These are phyloP conservation scores for Diaperis boleti DNA, from an alignment of 2,888 invertebrate species.

Conservation along the genomic window DNA sequence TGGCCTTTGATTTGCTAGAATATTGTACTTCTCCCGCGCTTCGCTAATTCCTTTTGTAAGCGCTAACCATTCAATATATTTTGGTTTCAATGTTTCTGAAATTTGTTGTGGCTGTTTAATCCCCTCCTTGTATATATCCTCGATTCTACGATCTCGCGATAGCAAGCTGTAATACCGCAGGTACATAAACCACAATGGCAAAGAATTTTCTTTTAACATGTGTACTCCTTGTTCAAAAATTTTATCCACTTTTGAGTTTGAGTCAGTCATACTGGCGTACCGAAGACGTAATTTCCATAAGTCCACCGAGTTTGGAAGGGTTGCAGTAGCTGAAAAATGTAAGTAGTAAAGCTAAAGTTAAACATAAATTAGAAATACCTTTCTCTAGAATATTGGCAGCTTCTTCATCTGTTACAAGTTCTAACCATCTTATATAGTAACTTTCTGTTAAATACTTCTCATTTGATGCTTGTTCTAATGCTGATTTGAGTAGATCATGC, in stretches of 20 bases:
- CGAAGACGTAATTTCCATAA: constrained; percentile 69
- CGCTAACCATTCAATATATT: constrained; percentile 71
- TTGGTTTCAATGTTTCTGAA: constrained; percentile 71
- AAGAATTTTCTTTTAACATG: constrained; percentile 62
- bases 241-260: constrained; percentile 59
- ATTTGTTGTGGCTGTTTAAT: constrained; percentile 68
- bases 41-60: constrained; percentile 67
- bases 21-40: constrained; percentile 74
- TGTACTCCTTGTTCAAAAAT: constrained; percentile 60
- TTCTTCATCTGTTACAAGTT: constrained; percentile 52
- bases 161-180: constrained; percentile 60
- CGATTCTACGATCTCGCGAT: constrained; percentile 61
- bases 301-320: constrained; percentile 65
- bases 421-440: constrained; percentile 59
- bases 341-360: neutral
- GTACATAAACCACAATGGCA: constrained; percentile 67
- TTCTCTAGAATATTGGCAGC: constrained; percentile 51
- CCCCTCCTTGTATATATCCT: constrained; percentile 65
- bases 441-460: constrained; percentile 55
- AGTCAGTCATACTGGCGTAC: constrained; percentile 65
- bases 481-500: constrained; percentile 66
- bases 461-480: constrained; percentile 60
- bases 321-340: constrained; percentile 65
- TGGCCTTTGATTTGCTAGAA: constrained; percentile 63
- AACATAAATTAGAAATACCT: constrained; percentile 29